These are phyloP conservation scores for Podarcis muralis DNA, from an alignment of 2,113 vertebrate species.

Conservation along the genomic window DNA sequence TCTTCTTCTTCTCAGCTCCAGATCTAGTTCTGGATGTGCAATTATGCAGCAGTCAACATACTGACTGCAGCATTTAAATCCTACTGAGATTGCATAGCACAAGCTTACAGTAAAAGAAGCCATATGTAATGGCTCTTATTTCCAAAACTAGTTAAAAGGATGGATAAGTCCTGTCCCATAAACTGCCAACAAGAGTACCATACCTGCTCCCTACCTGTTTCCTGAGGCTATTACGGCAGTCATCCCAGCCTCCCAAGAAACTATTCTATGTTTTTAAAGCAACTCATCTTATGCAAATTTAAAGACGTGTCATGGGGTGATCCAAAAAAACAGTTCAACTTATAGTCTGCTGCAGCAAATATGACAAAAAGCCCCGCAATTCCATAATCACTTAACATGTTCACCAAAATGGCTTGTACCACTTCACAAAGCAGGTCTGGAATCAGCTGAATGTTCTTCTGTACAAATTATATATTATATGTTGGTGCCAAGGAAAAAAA, in stretches of 20 bases:
- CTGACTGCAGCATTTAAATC: accelerated
- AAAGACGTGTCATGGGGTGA: background rate
- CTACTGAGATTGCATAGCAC: background rate
- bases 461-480: background rate
- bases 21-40: background rate
- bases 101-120: background rate
- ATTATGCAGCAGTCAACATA: background rate
- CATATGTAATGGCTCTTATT: background rate
- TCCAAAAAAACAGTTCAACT: background rate
- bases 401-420: background rate
- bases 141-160: background rate
- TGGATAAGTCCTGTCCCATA: background rate
- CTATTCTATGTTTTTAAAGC: background rate
- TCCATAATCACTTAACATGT: background rate
- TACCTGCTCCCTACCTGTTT: background rate
- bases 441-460: background rate
- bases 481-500: too few species aligned
- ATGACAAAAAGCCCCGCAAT: background rate
- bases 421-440: background rate
- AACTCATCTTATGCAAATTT: background rate
- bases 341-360: background rate
- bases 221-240: too few species aligned
- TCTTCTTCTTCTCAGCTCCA: too few species aligned
- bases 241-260: background rate
- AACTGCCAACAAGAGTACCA: too few species aligned